A percentile compares a stretch with the other conserved stretches of the same genome.
Conservation (phyloP, 2,888 invertebrate species). For the Xestia ashworthii region DNA sequence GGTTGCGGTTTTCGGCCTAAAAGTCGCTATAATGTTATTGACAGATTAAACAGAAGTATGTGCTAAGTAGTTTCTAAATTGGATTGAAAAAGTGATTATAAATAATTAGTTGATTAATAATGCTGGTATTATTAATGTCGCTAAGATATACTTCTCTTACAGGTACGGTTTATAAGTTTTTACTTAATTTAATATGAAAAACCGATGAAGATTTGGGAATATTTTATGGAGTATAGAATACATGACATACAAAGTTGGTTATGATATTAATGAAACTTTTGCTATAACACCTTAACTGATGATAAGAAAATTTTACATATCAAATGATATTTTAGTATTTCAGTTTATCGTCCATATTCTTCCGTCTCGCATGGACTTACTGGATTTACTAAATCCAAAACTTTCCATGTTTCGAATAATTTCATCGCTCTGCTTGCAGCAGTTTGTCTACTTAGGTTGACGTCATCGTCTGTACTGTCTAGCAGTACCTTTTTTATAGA, state of each 20-base stretch:
- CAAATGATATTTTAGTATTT: too few relatives aligned
- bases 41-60: constrained; percentile 20
- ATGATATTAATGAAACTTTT: too few relatives aligned
- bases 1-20: constrained; percentile 28
- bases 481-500: background rate
- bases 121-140: background rate
- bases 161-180: background rate
- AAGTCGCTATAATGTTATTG: constrained; percentile 22
- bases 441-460: background rate
- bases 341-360: too few relatives aligned
- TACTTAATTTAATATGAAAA: too few relatives aligned
- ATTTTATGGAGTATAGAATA: too few relatives aligned
- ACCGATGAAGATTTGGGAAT: background rate
- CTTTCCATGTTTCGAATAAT: background rate
- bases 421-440: background rate
- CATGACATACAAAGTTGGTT: too few relatives aligned
- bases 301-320: too few relatives aligned
- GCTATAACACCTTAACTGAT: background rate
- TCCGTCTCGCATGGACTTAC: too few relatives aligned
- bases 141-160: background rate
- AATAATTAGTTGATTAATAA: background rate
- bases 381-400: too few relatives aligned
- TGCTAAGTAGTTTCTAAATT: constrained; percentile 31
- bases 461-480: background rate
- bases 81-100: background rate